Evolutionary conservation across 2,113 vertebrate genomes (phyloP).

Genomic region (Macquaria australasica): DNA sequence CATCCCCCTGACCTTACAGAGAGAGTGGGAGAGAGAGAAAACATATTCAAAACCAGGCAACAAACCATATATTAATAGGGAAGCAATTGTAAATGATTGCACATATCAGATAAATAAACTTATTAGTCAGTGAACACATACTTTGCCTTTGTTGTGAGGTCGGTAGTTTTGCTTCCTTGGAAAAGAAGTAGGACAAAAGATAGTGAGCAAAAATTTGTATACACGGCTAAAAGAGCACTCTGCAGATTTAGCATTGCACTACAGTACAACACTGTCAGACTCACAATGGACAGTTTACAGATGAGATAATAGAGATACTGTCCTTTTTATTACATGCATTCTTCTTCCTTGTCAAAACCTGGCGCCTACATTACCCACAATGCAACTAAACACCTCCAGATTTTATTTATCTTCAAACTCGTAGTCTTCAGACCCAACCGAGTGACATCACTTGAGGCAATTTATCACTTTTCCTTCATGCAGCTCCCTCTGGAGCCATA

Average conservation of each 20-base stretch:
- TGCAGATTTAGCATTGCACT: neutral
- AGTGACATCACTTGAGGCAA: neutral
- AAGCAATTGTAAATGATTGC: neutral
- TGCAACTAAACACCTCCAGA: neutral
- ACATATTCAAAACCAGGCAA: slow-evolving; percentile 11
- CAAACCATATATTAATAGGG: slow-evolving; percentile 1
- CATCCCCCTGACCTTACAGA: slow-evolving; percentile 88
- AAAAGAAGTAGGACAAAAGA: slow-evolving; percentile 56
- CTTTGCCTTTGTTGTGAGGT: slow-evolving; percentile 89
- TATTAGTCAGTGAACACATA: slow-evolving; percentile 76
- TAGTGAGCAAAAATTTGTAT: neutral
- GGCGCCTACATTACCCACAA: slow-evolving; percentile 1
- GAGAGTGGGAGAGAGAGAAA: slow-evolving; percentile 8
- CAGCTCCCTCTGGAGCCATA: neutral
- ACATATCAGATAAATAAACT: neutral
- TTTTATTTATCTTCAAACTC: neutral
- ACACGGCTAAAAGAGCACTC: neutral
- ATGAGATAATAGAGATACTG: neutral
- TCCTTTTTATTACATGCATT: neutral
- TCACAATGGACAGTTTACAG: neutral
- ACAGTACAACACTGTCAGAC: neutral
- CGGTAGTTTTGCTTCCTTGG: slow-evolving; percentile 88
- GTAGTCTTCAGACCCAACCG: neutral
- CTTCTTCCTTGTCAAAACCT: neutral
- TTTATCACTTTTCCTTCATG: neutral